These are phyloP conservation scores for Mus minutoides DNA, from an alignment of 2,797 vertebrate species.

Conservation along the genomic window DNA sequence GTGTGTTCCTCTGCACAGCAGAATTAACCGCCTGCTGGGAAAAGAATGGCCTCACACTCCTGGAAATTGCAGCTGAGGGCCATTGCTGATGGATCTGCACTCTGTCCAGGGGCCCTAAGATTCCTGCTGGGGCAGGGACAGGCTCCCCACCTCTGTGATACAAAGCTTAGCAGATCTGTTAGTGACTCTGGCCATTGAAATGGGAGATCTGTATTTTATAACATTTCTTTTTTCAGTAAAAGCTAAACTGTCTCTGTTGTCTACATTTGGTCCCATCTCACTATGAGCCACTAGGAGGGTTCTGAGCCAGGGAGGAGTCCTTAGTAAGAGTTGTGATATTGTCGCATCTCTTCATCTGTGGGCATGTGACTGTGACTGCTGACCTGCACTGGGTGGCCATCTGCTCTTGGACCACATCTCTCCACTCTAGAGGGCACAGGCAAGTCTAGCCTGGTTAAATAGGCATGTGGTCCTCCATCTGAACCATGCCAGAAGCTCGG, in stretches of 20 bases:
- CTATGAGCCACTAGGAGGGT: constrained; percentile 5
- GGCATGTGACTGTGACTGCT: neutral
- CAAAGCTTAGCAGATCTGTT: neutral
- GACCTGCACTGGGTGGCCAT: neutral
- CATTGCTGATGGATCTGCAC: constrained; percentile 88
- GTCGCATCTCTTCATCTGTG: accelerated
- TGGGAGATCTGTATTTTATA: constrained; percentile 58
- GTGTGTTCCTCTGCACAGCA: neutral
- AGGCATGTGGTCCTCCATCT: neutral
- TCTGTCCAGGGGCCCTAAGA: constrained; percentile 82
- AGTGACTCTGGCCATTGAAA: neutral
- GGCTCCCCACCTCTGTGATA: neutral
- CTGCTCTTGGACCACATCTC: neutral
- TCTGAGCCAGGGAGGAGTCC: neutral
- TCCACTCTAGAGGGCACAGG: neutral
- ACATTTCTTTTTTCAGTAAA: constrained; percentile 44
- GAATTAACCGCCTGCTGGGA: constrained; percentile 83
- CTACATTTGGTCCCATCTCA: constrained; percentile 41
- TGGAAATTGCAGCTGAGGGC: constrained; percentile 87
- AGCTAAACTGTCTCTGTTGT: constrained; percentile 43
- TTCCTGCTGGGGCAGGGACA: neutral
- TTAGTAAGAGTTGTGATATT: neutral
- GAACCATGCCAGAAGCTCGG: neutral
- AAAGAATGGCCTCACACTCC: constrained; percentile 86
- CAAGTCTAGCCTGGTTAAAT: neutral